These are phyloP conservation scores for Plectrocnemia conspersa DNA, from an alignment of 1,140 invertebrate species.

Conservation along the genomic window DNA sequence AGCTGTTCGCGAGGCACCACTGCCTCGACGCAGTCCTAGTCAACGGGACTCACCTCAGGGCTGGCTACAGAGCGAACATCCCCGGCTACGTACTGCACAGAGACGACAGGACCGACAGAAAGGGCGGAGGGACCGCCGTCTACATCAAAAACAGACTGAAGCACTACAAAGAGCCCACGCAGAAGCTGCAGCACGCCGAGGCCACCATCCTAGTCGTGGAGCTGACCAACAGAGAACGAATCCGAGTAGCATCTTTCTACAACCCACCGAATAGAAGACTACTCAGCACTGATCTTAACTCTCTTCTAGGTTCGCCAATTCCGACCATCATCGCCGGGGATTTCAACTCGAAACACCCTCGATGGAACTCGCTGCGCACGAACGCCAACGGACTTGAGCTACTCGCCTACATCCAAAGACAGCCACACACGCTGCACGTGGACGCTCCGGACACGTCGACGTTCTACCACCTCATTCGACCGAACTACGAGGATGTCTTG, in stretches of 20 bases:
- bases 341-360: background rate
- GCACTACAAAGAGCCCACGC: background rate
- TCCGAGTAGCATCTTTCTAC: background rate
- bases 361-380: no score
- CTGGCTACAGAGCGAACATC: background rate
- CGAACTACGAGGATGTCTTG: no score
- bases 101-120: slow-evolving; percentile 18
- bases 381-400: no score
- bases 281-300: background rate
- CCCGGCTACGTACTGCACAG: slow-evolving; percentile 2
- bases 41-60: background rate
- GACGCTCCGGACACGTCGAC: no score
- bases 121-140: slow-evolving; percentile 19
- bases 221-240: background rate
- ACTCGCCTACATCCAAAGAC: no score
- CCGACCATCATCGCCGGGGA: background rate
- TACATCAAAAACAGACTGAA: slow-evolving; percentile 19
- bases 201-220: background rate
- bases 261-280: background rate
- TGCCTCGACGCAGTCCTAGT: background rate
- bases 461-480: no score
- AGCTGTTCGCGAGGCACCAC: background rate
- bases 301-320: background rate
- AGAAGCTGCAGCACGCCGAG: background rate
- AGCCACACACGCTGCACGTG: no score